A percentile compares a stretch with the other conserved stretches of the same genome.
phyloP scores from a whole-genome alignment of 2,888 invertebrate species.

The Athalia rosae region DNA sequence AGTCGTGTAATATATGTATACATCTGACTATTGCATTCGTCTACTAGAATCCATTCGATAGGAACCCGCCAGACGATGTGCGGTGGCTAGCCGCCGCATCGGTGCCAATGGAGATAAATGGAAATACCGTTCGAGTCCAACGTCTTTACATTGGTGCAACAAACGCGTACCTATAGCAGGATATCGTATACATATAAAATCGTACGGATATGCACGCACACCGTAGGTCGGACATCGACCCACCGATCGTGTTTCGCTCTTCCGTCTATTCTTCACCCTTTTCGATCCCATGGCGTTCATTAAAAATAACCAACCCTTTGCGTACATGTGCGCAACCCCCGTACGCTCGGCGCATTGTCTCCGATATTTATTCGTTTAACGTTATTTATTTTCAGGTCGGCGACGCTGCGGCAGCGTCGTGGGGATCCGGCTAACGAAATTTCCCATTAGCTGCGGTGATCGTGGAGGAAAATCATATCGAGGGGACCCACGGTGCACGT shows the following conservation, averaged over 20 bases:
- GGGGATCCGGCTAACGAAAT: background rate
- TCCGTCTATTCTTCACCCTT: too few relatives aligned
- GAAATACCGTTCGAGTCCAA: slow-evolving; percentile 29
- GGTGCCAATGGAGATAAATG: slow-evolving; percentile 32
- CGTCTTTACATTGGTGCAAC: slow-evolving; percentile 30
- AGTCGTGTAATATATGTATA: too few relatives aligned
- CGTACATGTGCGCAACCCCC: too few relatives aligned
- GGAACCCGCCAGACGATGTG: background rate
- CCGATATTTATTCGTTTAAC: background rate
- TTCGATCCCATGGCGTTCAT: too few relatives aligned
- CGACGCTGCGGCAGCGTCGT: slow-evolving; percentile 13
- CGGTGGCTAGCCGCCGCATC: background rate
- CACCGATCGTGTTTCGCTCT: too few relatives aligned
- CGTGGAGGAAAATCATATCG: too few relatives aligned
- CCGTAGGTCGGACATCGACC: background rate
- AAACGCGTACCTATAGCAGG: background rate
- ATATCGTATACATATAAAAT: background rate
- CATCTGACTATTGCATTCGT: background rate
- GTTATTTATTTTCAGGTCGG: slow-evolving; percentile 4
- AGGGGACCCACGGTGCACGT: too few relatives aligned
- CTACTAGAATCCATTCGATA: background rate
- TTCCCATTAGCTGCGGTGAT: background rate
- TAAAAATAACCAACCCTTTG: too few relatives aligned
- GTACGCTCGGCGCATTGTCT: too few relatives aligned
- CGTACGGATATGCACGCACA: background rate